These are phyloP conservation scores for Heliornis fulica DNA, from an alignment of 2,113 vertebrate genomes.

Conservation along the genomic window DNA sequence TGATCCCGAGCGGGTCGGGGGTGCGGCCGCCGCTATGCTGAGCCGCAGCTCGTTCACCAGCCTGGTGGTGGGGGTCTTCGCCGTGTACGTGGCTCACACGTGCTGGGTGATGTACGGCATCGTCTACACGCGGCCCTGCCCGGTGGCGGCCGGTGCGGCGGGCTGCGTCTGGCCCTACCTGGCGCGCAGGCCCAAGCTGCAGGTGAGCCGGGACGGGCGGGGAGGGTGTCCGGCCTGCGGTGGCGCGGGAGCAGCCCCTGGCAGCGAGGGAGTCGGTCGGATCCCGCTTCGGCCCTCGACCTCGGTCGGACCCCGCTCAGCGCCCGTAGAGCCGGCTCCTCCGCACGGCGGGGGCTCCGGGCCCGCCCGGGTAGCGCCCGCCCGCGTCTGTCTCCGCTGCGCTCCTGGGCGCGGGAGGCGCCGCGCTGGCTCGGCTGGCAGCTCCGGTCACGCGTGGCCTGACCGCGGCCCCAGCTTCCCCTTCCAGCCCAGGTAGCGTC, in stretches of 20 bases:
- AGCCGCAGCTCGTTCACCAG: constrained; percentile 88
- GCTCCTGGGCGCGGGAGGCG: neutral
- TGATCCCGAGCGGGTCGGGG: neutral
- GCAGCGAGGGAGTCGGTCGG: too few relatives aligned
- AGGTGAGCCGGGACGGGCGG: constrained; percentile 74
- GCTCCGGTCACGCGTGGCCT: neutral
- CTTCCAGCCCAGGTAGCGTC: neutral
- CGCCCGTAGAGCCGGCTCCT: too few relatives aligned
- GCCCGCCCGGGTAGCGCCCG: too few relatives aligned
- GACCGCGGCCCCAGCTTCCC: neutral
- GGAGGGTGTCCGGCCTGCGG: neutral
- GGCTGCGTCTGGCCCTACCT: constrained; percentile 88
- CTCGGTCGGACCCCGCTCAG: rapidly evolving
- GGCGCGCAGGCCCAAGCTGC: constrained; percentile 84
- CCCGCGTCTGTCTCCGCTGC: neutral
- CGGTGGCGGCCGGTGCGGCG: constrained; percentile 37
- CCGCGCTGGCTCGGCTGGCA: neutral
- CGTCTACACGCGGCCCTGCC: constrained; percentile 91
- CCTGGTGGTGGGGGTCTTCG: constrained; percentile 90
- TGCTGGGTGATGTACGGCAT: constrained; percentile 99
- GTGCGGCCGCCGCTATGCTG: constrained; percentile 62
- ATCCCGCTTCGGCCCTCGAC: neutral
- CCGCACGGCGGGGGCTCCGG: neutral
- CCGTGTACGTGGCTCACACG: constrained; percentile 92
- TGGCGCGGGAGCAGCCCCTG: neutral